phyloP scores from a whole-genome alignment of 1,140 invertebrate species.

The Lamellibrachia luymesi region DNA sequence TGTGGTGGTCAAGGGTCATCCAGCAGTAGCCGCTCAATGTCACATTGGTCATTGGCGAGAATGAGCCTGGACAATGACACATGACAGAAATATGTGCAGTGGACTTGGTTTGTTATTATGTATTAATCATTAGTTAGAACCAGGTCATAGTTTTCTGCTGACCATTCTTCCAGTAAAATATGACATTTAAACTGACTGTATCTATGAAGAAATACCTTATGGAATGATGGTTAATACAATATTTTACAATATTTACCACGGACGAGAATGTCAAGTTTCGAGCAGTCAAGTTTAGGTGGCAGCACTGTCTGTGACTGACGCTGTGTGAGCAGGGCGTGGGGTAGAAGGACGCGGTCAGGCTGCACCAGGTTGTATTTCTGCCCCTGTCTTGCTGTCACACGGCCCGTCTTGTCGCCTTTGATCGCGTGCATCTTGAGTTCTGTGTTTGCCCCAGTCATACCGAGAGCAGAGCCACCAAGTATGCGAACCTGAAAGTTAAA shows the following conservation, averaged over 20 bases:
- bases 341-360: slow-evolving; percentile 31
- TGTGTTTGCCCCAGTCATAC: slow-evolving; percentile 31
- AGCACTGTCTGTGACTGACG: slow-evolving; percentile 33
- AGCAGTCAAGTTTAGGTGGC: slow-evolving; percentile 39
- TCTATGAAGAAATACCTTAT: not conserved
- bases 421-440: slow-evolving; percentile 31
- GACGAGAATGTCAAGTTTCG: slow-evolving; percentile 39
- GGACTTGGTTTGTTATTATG: not conserved
- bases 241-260: slow-evolving; percentile 33
- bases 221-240: not conserved
- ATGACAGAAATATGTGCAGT: not conserved
- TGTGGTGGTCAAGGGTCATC: slow-evolving; percentile 36
- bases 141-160: not conserved
- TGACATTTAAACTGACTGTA: not conserved
- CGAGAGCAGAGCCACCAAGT: slow-evolving; percentile 34
- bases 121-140: not conserved
- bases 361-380: slow-evolving; percentile 34
- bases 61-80: slow-evolving; percentile 32
- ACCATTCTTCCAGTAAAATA: not conserved
- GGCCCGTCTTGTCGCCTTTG: slow-evolving; percentile 39
- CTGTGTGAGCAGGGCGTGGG: slow-evolving; percentile 36
- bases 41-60: slow-evolving; percentile 37
- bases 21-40: slow-evolving; percentile 38
- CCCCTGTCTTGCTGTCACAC: slow-evolving; percentile 29
- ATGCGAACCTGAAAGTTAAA: slow-evolving; percentile 34